Base-by-base conservation (phyloP, 2,888 invertebrate species). In the Habroteleia sp. region DNA sequence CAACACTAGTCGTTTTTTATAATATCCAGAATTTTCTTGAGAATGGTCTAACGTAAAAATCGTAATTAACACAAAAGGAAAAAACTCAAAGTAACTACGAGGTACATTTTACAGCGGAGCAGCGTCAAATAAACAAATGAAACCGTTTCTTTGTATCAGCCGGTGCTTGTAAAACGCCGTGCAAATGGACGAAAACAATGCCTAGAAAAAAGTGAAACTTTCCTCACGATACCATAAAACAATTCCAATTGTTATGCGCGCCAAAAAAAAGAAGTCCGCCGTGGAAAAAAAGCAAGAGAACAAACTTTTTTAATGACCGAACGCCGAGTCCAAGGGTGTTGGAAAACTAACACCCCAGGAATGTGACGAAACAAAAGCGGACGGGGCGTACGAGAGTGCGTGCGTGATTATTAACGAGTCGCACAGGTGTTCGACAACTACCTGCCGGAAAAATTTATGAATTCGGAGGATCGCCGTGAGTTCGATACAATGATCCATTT, bases 341-440 rank as follows among this genome's bases (percentile, higher is more conserved):
- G n/a, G n/a, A n/a, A n/a, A n/a, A n/a, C n/a, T n/a, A n/a, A n/a
- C n/a, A n/a, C n/a, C n/a, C n/a, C n/a, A n/a, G n/a, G n/a, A n/a
- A n/a, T n/a, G n/a, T n/a, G n/a, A 54, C 14, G 23, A 50, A 54
- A 54, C 17, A 17, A 16, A 50, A n/a, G n/a, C n/a, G n/a, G n/a
- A n/a, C n/a, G n/a, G n/a, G n/a, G n/a, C n/a, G n/a, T n/a, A n/a
- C n/a, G n/a, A n/a, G n/a, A n/a, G n/a, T n/a, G n/a, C n/a, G n/a
- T n/a, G n/a, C n/a, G n/a, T n/a, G n/a, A 46, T 68, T 71, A 54
- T 48, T 52, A 52, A 66, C 60, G 25, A 14, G 10, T 48, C 25
- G 46, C 68, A 63, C 74, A 75, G 77, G 71, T 75, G 74, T 65
- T 60, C 42, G 7, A n/a, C 29, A 14, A 20, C 69, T 77, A 75